These are phyloP conservation scores for Polypedilum pembai DNA, from an alignment of 1,140 invertebrate species.

Conservation along the genomic window DNA sequence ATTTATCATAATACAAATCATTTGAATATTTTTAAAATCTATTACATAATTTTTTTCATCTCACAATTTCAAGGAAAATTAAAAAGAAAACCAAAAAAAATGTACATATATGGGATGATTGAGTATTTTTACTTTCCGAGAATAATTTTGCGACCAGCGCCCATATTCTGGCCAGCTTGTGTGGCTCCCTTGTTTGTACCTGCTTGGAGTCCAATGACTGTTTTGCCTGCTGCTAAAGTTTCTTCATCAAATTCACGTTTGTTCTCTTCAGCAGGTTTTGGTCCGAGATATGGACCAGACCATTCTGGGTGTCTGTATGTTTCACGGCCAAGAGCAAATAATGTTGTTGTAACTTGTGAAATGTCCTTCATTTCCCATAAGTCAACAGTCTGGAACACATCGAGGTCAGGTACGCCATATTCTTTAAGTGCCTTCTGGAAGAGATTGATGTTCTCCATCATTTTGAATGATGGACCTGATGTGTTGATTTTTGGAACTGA, in stretches of 20 bases:
- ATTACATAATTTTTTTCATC: too few relatives aligned
- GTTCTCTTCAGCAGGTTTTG: constrained; percentile 84
- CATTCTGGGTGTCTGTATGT: constrained; percentile 85
- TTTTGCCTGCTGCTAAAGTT: constrained; percentile 81
- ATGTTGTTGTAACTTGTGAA: constrained; percentile 83
- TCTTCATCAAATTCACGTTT: constrained; percentile 88
- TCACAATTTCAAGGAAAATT: too few relatives aligned
- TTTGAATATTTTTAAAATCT: too few relatives aligned
- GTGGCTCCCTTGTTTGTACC: constrained; percentile 92
- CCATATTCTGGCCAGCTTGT: constrained; percentile 86
- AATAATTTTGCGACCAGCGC: constrained; percentile 82
- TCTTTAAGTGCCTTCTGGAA: constrained; percentile 82
- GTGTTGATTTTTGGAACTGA: constrained; percentile 78
- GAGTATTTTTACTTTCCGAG: constrained; percentile 65
- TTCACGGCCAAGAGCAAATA: constrained; percentile 87
- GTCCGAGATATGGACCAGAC: constrained; percentile 79
- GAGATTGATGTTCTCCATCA: constrained; percentile 94
- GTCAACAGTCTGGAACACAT: constrained; percentile 95
- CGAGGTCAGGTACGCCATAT: constrained; percentile 86
- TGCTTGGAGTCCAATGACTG: constrained; percentile 87
- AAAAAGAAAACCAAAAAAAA: too few relatives aligned
- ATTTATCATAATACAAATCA: too few relatives aligned
- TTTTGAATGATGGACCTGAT: constrained; percentile 83
- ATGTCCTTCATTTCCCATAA: constrained; percentile 93
- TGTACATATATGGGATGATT: too few relatives aligned